Evolutionary conservation across 1,140 invertebrate genomes (phyloP), one percentile per base, ranked within the genome.

Genomic region (Brachionus rotundiformis): DNA sequence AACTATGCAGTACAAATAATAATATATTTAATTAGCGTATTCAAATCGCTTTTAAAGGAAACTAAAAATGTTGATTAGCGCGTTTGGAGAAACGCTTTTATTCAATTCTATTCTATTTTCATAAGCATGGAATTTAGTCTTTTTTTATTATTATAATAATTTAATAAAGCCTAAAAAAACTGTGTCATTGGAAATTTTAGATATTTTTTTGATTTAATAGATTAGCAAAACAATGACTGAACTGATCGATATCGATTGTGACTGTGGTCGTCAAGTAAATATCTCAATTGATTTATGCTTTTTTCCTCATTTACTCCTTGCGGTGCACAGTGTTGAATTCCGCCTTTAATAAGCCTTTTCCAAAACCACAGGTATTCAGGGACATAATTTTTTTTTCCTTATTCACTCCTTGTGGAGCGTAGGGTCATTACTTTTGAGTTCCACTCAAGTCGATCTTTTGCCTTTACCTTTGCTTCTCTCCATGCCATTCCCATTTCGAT

Each of bases 11-110:
- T 54, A 5, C 8, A 54, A 19, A 16, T 19, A 54, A 54, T 54
- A n/a, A n/a, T n/a, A n/a, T n/a, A 54, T 54, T 54, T 54, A 54
- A 54, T 54, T 54, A 54, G 16, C 47, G 47, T 6, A 54, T 54
- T 54, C 47, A 19, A 54, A 54, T 54, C 47, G 19, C 16, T 54
- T 23, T 13, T 39, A 39, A 19, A 54, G 47, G 47, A 54, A 54
- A 54, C 47, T 54, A 54, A 19, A 54, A 54, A 54, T 54, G 47
- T 54, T 54, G 3, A 54, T 54, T 54, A 54, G 47, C 47, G 47
- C 23, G 10, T 41, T 10, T 11, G n/a, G 10, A 41, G 39, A 10
- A 41, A 41, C 39, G n/a, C 2, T 41, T 13, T 41, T 3, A 41
- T 41, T 41, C 39, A 41, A n/a, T n/a, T n/a, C n/a, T 36, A 36